Percentiles rank a stretch among this genome's conserved stretches.
Evolutionary conservation across 92 coral and sea anemone genomes (phyloP).

Genomic region (Paramuricea clavata): DNA sequence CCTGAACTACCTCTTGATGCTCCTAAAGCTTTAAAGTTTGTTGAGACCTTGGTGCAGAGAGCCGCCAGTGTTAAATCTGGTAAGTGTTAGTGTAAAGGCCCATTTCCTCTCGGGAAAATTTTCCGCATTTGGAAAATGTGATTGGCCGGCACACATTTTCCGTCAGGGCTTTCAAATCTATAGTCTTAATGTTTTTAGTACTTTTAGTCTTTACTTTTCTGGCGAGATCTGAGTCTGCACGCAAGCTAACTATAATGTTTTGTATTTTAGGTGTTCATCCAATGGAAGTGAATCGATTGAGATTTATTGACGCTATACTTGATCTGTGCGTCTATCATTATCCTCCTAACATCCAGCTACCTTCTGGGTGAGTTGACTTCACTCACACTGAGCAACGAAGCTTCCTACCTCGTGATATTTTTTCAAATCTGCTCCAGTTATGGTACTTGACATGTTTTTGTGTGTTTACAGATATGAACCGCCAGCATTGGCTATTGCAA

Average conservation of each 20-base stretch:
- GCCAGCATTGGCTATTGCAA: constrained; percentile 91
- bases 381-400: no score
- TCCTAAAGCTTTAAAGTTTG: constrained; percentile 91
- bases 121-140: no score
- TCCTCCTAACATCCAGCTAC: constrained; percentile 92
- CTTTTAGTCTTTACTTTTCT: no score
- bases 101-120: neutral
- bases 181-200: no score
- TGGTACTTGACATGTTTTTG: neutral
- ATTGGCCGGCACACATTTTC: no score
- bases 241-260: no score
- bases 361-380: constrained; percentile 81
- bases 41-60: constrained; percentile 87
- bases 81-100: constrained; percentile 26
- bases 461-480: constrained; percentile 75
- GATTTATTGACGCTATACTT: constrained; percentile 95
- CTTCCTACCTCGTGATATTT: no score
- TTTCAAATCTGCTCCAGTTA: no score
- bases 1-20: constrained; percentile 91
- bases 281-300: constrained; percentile 85
- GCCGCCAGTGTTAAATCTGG: constrained; percentile 92
- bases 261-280: constrained; percentile 73
- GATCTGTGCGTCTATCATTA: constrained; percentile 97
- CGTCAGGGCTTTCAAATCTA: no score
- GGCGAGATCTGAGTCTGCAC: no score